A percentile compares a stretch with the other conserved stretches of the same genome.
These are phyloP conservation scores for Conus canariensis DNA, from an alignment of 2,888 invertebrate genomes.

Conservation along the genomic window DNA sequence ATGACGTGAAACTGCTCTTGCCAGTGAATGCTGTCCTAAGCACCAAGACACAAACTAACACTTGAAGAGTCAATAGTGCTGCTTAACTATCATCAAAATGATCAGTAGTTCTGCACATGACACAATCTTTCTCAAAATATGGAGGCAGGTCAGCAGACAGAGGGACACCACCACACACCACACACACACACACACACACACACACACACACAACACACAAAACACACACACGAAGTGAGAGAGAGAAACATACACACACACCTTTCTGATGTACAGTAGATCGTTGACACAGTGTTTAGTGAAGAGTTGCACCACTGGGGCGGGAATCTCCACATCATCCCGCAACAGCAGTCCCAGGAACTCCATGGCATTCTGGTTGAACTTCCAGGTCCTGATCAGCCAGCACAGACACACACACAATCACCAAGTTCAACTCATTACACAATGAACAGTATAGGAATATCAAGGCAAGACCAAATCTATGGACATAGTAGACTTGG, in stretches of 20 bases:
- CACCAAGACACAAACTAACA: too few species aligned
- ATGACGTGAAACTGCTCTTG: too few species aligned
- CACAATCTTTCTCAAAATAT: background rate
- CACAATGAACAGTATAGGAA: too few species aligned
- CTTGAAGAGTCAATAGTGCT: too few species aligned
- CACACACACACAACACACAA: background rate
- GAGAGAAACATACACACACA: background rate
- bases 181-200: background rate
- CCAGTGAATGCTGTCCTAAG: too few species aligned
- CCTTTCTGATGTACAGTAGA: conserved; percentile 88
- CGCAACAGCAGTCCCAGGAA: conserved; percentile 87
- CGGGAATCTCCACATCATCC: conserved; percentile 85
- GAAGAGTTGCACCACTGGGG: conserved; percentile 84
- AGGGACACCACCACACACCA: background rate
- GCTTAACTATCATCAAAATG: too few species aligned
- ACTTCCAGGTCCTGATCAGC: conserved; percentile 88
- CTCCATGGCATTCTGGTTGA: conserved; percentile 87
- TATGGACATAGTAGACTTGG: too few species aligned
- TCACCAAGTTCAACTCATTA: too few species aligned
- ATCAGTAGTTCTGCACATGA: background rate
- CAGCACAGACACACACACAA: background rate
- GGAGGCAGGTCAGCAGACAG: too few species aligned
- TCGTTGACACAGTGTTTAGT: conserved; percentile 86
- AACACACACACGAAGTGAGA: background rate
- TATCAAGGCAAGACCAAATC: too few species aligned